phyloP scores from a whole-genome alignment of 2,113 vertebrate genomes.

The Stictonetta naevosa region DNA sequence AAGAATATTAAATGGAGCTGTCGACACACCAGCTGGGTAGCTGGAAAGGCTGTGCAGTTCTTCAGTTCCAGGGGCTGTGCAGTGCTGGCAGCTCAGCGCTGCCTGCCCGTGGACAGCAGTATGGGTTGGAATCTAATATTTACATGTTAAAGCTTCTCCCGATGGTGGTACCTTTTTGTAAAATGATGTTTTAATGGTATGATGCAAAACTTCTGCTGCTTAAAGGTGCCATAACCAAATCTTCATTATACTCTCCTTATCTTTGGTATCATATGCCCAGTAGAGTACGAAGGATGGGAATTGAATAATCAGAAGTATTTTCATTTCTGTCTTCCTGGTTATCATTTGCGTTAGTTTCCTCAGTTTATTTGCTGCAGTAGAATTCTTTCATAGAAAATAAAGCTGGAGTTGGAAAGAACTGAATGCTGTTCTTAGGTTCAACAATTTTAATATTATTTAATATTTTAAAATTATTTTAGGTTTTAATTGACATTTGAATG shows the following conservation, averaged over 20 bases:
- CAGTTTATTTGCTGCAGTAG: not conserved
- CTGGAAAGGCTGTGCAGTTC: slow-evolving; percentile 45
- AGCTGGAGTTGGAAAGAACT: not conserved
- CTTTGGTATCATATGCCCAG: not conserved
- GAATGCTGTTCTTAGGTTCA: not conserved
- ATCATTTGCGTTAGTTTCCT: not conserved
- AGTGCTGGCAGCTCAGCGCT: not conserved
- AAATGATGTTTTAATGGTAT: not conserved
- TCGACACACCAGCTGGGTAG: slow-evolving; percentile 60
- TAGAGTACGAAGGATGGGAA: not conserved
- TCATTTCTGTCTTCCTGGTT: not conserved
- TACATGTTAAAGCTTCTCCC: slow-evolving; percentile 51
- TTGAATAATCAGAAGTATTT: not conserved
- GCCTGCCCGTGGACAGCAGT: slow-evolving; percentile 47
- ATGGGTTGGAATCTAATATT: slow-evolving; percentile 65
- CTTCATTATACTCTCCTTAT: not conserved
- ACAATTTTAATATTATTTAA: not conserved
- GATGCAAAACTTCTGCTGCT: slow-evolving; percentile 23
- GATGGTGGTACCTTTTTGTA: not conserved
- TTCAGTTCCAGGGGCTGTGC: slow-evolving; percentile 36
- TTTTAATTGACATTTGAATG: not conserved
- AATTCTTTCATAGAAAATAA: not conserved
- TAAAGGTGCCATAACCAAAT: not conserved
- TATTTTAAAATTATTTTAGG: not conserved
- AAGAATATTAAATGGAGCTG: slow-evolving; percentile 74